phyloP scores from a whole-genome alignment of 2,888 invertebrate genomes.

The Neoaliturus tenellus region DNA sequence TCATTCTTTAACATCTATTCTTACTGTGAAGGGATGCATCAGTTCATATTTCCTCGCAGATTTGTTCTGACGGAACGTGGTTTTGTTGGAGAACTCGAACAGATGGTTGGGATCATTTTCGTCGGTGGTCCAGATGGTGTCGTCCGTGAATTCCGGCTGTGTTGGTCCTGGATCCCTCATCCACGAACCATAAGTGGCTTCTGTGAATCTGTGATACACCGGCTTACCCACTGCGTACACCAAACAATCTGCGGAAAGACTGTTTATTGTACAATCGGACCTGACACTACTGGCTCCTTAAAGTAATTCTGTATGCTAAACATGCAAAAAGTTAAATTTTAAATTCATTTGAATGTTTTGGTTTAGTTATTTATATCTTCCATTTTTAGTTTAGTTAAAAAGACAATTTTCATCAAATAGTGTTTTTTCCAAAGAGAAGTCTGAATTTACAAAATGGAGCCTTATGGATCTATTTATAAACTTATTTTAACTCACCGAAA shows the following conservation, averaged over 20 bases:
- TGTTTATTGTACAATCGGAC: too few relatives aligned
- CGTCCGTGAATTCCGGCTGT: slow-evolving; percentile 74
- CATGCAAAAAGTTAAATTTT: too few relatives aligned
- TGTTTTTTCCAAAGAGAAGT: too few relatives aligned
- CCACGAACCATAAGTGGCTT: slow-evolving; percentile 81
- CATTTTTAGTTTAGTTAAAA: too few relatives aligned
- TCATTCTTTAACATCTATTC: neutral
- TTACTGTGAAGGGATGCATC: slow-evolving; percentile 72
- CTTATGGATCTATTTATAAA: too few relatives aligned
- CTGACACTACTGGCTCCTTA: too few relatives aligned
- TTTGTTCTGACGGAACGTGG: slow-evolving; percentile 76
- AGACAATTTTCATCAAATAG: too few relatives aligned
- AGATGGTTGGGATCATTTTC: slow-evolving; percentile 84
- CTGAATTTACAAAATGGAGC: too few relatives aligned
- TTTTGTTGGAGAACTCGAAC: slow-evolving; percentile 86
- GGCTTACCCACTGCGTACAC: slow-evolving; percentile 96
- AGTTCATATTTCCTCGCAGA: slow-evolving; percentile 70
- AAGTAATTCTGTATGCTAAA: too few relatives aligned
- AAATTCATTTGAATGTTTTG: too few relatives aligned
- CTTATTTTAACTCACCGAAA: too few relatives aligned
- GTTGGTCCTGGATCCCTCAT: slow-evolving; percentile 78
- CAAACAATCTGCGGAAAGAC: slow-evolving; percentile 82
- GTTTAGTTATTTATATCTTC: too few relatives aligned
- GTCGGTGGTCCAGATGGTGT: slow-evolving; percentile 90
- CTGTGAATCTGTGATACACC: slow-evolving; percentile 89